These are phyloP conservation scores for Lomographa bimaculata DNA, from an alignment of 2,888 invertebrate genomes.

Conservation along the genomic window DNA sequence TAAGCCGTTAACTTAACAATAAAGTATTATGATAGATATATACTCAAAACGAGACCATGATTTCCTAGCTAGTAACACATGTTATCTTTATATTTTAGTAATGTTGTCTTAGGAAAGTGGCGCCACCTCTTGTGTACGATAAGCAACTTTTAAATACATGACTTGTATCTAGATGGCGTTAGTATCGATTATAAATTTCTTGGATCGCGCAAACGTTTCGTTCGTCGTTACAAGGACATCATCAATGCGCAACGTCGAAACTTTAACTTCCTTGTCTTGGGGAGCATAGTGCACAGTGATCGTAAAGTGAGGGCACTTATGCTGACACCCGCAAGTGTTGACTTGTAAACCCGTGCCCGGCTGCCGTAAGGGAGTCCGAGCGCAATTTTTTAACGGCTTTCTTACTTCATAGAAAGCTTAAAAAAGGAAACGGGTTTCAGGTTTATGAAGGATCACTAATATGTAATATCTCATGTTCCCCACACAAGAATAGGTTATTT, in stretches of 20 bases:
- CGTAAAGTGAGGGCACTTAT: constrained; percentile 93
- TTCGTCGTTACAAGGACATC: background rate
- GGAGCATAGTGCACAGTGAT: constrained; percentile 94
- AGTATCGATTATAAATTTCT: background rate
- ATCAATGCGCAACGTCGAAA: background rate
- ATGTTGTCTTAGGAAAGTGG: too few relatives aligned
- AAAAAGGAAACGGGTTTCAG: too few relatives aligned
- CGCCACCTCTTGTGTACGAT: too few relatives aligned
- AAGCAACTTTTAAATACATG: too few relatives aligned
- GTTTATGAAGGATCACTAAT: too few relatives aligned
- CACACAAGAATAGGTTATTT: too few relatives aligned
- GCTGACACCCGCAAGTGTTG: constrained; percentile 87
- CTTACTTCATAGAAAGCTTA: constrained; percentile 86
- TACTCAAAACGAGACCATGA: too few relatives aligned
- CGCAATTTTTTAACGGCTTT: constrained; percentile 91
- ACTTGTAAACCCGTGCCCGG: constrained; percentile 83
- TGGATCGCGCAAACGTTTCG: constrained; percentile 44
- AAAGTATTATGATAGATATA: too few relatives aligned
- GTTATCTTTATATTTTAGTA: too few relatives aligned
- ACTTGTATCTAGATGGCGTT: constrained; percentile 16
- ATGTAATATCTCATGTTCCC: too few relatives aligned
- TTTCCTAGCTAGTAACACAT: too few relatives aligned
- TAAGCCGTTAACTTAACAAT: too few relatives aligned
- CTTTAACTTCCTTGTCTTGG: constrained; percentile 90
- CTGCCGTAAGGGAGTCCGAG: constrained; percentile 76